These are phyloP conservation scores for Coracopsis vasa DNA, from an alignment of 2,113 vertebrate genomes.

Conservation along the genomic window DNA sequence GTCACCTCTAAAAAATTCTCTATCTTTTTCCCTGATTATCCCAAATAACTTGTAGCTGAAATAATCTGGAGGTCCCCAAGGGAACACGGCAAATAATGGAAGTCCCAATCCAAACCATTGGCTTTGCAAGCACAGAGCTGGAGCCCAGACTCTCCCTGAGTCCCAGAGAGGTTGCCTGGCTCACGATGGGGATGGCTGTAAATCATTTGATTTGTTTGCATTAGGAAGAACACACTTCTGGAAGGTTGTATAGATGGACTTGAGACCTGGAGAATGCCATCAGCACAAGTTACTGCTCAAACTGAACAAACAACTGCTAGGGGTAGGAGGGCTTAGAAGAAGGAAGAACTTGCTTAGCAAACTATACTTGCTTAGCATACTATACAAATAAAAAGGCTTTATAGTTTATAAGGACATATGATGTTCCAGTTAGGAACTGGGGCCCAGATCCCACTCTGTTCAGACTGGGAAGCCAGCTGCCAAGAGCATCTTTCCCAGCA, in stretches of 20 bases:
- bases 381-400: neutral
- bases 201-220: neutral
- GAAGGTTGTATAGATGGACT: neutral
- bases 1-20: neutral
- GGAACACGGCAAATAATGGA: neutral
- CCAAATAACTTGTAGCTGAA: neutral
- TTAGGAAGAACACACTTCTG: neutral
- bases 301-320: neutral
- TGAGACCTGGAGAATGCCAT: neutral
- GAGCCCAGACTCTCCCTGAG: neutral
- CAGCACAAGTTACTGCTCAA: neutral
- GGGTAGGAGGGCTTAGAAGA: neutral
- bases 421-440: neutral
- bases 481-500: neutral
- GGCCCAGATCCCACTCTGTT: neutral
- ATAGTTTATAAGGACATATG: neutral
- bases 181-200: rapidly evolving
- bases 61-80: neutral
- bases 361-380: neutral
- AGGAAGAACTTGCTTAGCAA: neutral
- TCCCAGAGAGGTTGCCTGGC: neutral
- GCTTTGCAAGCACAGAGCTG: neutral
- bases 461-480: neutral
- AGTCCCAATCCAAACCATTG: neutral
- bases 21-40: neutral